Conservation (phyloP, 2,113 vertebrate genomes). For the Misgurnus mizolepis region DNA sequence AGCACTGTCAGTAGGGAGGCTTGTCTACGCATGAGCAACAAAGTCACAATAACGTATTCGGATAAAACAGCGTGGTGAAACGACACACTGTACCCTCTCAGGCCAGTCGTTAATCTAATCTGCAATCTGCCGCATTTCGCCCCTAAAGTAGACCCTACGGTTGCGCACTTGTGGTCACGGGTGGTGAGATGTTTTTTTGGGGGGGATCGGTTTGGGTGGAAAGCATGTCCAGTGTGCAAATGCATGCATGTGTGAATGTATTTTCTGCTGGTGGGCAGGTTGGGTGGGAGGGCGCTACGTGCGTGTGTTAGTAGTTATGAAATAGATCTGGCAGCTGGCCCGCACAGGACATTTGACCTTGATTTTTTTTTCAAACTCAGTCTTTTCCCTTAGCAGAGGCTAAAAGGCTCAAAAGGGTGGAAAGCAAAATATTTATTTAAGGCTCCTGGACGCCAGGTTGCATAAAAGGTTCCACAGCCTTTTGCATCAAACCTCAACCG, state of each 20-base stretch:
- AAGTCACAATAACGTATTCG: conserved; percentile 25
- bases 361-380: conserved; percentile 71
- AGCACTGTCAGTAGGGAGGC: background rate
- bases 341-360: conserved; percentile 78
- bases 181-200: background rate
- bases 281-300: conserved; percentile 43
- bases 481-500: conserved; percentile 90
- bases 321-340: conserved; percentile 79
- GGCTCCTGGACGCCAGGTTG: conserved; percentile 94
- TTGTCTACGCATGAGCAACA: conserved; percentile 27
- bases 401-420: conserved; percentile 93
- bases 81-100: background rate
- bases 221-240: conserved; percentile 42
- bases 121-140: conserved; percentile 25
- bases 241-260: conserved; percentile 44
- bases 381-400: conserved; percentile 76
- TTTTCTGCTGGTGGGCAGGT: conserved; percentile 29
- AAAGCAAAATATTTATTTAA: conserved; percentile 99
- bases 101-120: conserved; percentile 25
- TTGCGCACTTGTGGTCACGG: conserved; percentile 27
- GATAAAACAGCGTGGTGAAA: conserved; percentile 10
- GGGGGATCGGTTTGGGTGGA: background rate
- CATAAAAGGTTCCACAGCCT: conserved; percentile 96
- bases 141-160: conserved; percentile 14
- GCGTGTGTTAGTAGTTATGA: conserved; percentile 62